phyloP scores from a whole-genome alignment of 2,888 invertebrate species.

The Zootermopsis nevadensis region DNA sequence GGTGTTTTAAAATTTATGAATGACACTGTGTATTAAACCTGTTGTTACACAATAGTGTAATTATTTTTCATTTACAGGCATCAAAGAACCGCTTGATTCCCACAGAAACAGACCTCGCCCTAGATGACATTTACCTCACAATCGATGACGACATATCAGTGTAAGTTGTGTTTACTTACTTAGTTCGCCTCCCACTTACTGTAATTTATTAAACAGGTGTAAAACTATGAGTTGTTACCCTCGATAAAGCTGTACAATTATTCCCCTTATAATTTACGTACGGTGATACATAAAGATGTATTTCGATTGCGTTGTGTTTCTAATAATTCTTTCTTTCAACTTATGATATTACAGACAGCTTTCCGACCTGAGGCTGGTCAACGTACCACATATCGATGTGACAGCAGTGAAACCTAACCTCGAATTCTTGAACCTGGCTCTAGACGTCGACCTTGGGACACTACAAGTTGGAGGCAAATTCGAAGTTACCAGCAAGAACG shows the following conservation, averaged over 20 bases:
- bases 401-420: conserved; percentile 20
- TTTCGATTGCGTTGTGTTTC: too few species aligned
- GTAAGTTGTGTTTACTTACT: conserved; percentile 1
- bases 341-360: conserved; percentile 13
- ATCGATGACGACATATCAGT: background rate
- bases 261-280: too few species aligned
- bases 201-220: too few species aligned
- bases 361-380: background rate
- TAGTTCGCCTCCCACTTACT: too few species aligned
- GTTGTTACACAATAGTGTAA: too few species aligned
- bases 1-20: too few species aligned
- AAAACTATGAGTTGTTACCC: too few species aligned
- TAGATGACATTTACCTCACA: background rate
- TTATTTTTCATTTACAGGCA: background rate
- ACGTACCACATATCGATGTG: background rate
- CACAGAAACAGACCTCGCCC: background rate
- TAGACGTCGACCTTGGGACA: conserved; percentile 9
- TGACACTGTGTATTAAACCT: too few species aligned
- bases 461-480: conserved; percentile 5
- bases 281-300: too few species aligned
- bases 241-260: too few species aligned
- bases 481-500: conserved; percentile 10
- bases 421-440: conserved; percentile 26
- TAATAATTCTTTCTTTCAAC: too few species aligned
- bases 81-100: background rate